Evolutionary conservation across 2,797 vertebrate species (phyloP), one percentile per base, ranked within the genome.

Genomic region (Ispidina lecontei): DNA sequence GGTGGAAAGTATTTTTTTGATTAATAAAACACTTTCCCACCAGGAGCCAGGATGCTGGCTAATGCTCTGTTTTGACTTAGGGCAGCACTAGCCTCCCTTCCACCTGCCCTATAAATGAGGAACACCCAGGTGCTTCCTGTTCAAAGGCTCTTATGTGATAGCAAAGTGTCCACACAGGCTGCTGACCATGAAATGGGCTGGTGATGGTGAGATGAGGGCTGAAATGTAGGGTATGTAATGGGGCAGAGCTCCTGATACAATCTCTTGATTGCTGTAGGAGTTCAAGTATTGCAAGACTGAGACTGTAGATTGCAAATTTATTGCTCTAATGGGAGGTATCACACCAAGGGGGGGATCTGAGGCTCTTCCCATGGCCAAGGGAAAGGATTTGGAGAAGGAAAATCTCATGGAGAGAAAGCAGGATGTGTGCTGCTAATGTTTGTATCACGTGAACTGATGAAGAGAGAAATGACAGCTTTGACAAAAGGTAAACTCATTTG

Each of bases 71-170:
- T 96, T 91, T 92, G 77, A 71, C 83, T 96, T 82, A 92, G 0
- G 15, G 47, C 83, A 80, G 44, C 68, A 56, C 23, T 72, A 85
- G 84, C 81, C 44, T 51, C 0, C 9, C 78, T 84, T 90, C 84
- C 88, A 91, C 95, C 88, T 96, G 92, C 82, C 60, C 79, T 76
- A 22, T 89, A 92, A 95, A 94, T 16, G 47, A 62, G 63, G 69
- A 94, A 75, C 71, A 64, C 65, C 75, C 96, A 96, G 94, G 90
- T 96, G 94, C 83, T 96, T 95, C 92, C 93, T 94, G 94, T 47
- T 54, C 43, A 17, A 47, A 44, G 51, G 59, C 56, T 85, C 59
- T 76, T 46, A 14, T 39, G 37, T 0, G 5, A 75, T 65, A 88
- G 82, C 51, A 56, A 26, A 67, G 71, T 51, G 68, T 31, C 41